Base-by-base conservation (phyloP, 2,888 invertebrate species). In the Acanthosepion pharaonis region DNA sequence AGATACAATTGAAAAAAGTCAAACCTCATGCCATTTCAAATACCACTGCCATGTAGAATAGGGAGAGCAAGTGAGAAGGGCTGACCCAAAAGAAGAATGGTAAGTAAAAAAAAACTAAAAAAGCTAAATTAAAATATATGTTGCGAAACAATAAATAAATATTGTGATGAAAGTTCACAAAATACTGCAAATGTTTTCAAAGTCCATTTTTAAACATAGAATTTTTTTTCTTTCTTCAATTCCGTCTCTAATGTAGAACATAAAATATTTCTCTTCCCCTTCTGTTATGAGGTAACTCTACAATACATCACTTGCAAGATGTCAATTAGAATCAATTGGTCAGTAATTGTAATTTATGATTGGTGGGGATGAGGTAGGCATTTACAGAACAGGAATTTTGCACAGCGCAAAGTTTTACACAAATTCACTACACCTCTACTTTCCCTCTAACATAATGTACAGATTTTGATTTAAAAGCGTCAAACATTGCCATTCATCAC, bases 11-110 rank as follows among this genome's bases (percentile, higher is more conserved):
- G 48, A 9, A 91, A 48, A 91, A 49, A 92, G 25, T 25, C 23
- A 23, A 42, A 55, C 42, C 42, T 42, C 42, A 42, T 3, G 42
- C 42, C 42, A 42, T 42, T 42, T 42, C 3, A 42, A 42, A 42
- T 42, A 42, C 42, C 42, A 42, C 42, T 42, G 42, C 42, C 42
- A 42, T 42, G 33, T 53, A 42, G 64, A 42, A 94, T 23, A 93
- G 51, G 92, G 91, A 94, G 78, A 93, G 94, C 51, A 93, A n/a
- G 94, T 78, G 93, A 78, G 64, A 93, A 48, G 18, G 53, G 48
- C 20, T 59, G 49, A 93, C 53, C 92, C 59, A 94, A 42, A 33
- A 8, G 0, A 5, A 51, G 9, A 49, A 49, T 5, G 6, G 5
- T 20, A 25, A 48, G 4, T 4, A 92, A 25, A 3, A 92, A 92